These are phyloP conservation scores for Nylanderia fulva DNA, from an alignment of 1,140 invertebrate species.

Conservation along the genomic window DNA sequence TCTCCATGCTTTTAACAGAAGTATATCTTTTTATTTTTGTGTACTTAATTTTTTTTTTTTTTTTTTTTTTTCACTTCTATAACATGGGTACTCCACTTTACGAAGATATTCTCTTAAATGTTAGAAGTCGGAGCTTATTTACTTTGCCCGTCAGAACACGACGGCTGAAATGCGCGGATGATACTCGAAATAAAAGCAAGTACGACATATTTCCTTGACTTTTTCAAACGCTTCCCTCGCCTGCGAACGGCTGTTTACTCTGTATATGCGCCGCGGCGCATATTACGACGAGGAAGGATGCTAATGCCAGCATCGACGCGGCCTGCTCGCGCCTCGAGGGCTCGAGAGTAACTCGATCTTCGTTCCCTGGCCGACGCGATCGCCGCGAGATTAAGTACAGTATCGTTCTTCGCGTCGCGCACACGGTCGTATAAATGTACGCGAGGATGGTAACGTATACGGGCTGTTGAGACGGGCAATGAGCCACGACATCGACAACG, in stretches of 20 bases:
- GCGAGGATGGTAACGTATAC: constrained; percentile 7
- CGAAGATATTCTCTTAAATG: neutral
- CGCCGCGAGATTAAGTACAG: constrained; percentile 34
- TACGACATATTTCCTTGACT: neutral
- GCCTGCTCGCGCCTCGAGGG: neutral
- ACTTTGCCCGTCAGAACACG: neutral
- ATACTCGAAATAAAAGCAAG: neutral
- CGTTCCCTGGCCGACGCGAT: constrained; percentile 21
- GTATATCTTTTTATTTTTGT: too few relatives aligned
- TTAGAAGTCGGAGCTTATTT: neutral
- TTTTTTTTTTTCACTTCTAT: neutral
- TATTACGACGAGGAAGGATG: constrained; percentile 1
- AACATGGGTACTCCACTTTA: neutral
- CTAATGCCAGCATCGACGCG: neutral
- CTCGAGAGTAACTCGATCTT: constrained; percentile 2
- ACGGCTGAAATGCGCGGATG: neutral
- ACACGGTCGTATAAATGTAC: constrained; percentile 35
- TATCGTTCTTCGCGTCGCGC: constrained; percentile 4
- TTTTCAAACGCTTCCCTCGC: constrained; percentile 8
- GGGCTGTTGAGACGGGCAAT: constrained; percentile 44
- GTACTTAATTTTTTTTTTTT: too few relatives aligned
- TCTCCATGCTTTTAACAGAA: too few relatives aligned
- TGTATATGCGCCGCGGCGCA: too few relatives aligned
- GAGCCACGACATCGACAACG: constrained; percentile 58
- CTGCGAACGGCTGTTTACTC: neutral